Conservation (phyloP, 2,113 vertebrate genomes). For the Colinus virginianus region DNA sequence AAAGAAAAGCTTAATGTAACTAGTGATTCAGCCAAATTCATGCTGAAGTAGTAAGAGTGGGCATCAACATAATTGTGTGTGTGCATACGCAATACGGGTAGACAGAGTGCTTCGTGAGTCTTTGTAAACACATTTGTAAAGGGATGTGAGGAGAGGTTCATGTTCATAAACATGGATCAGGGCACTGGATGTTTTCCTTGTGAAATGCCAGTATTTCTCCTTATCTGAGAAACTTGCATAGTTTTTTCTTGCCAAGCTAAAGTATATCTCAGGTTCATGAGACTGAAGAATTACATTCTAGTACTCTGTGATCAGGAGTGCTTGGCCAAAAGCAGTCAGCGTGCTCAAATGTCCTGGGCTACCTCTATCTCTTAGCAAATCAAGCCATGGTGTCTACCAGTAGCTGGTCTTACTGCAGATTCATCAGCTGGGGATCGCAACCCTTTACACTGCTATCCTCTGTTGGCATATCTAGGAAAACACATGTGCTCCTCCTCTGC, state of each 20-base stretch:
- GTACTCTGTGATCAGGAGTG: neutral
- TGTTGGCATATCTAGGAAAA: neutral
- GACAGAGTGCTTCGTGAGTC: neutral
- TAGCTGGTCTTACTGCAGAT: neutral
- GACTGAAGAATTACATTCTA: neutral
- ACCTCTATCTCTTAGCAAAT: neutral
- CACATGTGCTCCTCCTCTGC: neutral
- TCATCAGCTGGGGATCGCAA: neutral
- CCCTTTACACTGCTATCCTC: neutral
- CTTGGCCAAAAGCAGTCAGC: neutral
- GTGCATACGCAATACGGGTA: accelerated
- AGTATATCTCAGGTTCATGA: neutral
- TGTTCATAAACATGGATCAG: neutral
- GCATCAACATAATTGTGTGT: neutral
- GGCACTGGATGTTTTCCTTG: constrained; percentile 13
- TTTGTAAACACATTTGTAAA: neutral
- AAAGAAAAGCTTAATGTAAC: constrained; percentile 50
- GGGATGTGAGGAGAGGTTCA: constrained; percentile 4
- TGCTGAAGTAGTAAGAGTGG: neutral
- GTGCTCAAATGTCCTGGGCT: neutral
- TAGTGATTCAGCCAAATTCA: constrained; percentile 22
- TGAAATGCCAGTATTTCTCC: neutral
- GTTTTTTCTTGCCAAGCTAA: constrained; percentile 34
- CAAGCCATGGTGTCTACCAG: neutral
- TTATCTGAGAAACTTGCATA: constrained; percentile 31